Conservation (phyloP, 1,140 invertebrate species). For the Nylanderia fulva region DNA sequence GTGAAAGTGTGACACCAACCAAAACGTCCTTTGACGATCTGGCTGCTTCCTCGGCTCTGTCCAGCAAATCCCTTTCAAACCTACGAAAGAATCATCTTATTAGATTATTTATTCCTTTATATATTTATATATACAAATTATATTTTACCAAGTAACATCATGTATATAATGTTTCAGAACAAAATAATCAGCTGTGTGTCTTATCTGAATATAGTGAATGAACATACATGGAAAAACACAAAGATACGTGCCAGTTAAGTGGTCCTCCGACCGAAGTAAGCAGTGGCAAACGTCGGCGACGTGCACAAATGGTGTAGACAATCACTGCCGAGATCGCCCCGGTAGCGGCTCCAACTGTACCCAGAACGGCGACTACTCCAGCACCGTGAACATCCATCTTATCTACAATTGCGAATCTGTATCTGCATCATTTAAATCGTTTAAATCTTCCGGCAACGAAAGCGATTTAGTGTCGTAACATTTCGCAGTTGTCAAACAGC, state of each 20-base stretch:
- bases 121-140: not conserved
- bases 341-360: constrained; percentile 78
- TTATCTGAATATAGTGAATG: not conserved
- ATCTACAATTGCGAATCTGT: constrained; percentile 19
- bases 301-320: constrained; percentile 78
- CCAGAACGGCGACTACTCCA: constrained; percentile 76
- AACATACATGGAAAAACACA: not conserved
- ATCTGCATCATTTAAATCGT: not conserved
- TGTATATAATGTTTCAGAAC: not conserved
- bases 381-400: constrained; percentile 77
- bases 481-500: not conserved
- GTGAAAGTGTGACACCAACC: constrained; percentile 61
- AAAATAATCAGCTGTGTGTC: not conserved
- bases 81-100: constrained; percentile 41
- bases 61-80: constrained; percentile 80
- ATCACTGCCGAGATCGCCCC: constrained; percentile 78
- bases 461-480: not conserved
- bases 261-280: constrained; percentile 70
- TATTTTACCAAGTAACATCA: not conserved
- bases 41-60: constrained; percentile 78
- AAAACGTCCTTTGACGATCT: constrained; percentile 71
- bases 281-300: constrained; percentile 71
- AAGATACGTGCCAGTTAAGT: constrained; percentile 76
- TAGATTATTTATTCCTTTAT: not conserved
- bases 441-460: not conserved